Base-by-base conservation (phyloP, 2,797 vertebrate species). In the Pogoniulus pusillus region DNA sequence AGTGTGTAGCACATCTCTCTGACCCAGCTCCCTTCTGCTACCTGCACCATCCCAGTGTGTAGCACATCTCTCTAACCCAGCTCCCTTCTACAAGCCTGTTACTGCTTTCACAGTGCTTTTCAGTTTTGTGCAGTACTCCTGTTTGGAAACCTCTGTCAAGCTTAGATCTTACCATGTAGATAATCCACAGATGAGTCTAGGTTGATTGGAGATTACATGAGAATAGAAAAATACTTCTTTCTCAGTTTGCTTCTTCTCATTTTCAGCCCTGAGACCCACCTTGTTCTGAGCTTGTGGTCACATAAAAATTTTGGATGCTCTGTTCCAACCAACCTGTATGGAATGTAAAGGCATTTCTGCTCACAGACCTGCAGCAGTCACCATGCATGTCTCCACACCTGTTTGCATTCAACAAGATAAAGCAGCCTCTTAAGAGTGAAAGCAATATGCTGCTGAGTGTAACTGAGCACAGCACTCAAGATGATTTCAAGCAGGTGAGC, bases 261-360 rank as follows among this genome's bases (percentile, higher is more conserved):
- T 96, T 87, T 51, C 79, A 92, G 81, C 84, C 87, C 70, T 83
- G 76, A 92, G 10, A 7, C 22, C 4, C 70, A 58, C 27, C 32
- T 81, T 66, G 6, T 58, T 74, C 51, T 62, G 57, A 41, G 32
- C 20, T 41, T 3, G 0, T 45, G 55, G 71, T 22, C 27, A 3
- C 6, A 9, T 10, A 58, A 75, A 78, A 65, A 0, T 4, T 72
- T 78, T 62, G 53, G 66, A 89, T 84, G 57, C 32, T 54, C 41
- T 66, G 18, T 66, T 90, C 13, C 57, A 51, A 85, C 15, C 27
- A 57, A 20, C 27, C 9, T 72, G 7, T 23, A 60, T 70, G 65
- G 85, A 88, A 49, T 32, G 14, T n/a, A 63, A 82, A 71, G 58
- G 27, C 58, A 54, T 65, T 62, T 87, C 81, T 89, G 24, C 30